Evolutionary conservation across 1,140 invertebrate species (phyloP).

Genomic region (Battus philenor): DNA sequence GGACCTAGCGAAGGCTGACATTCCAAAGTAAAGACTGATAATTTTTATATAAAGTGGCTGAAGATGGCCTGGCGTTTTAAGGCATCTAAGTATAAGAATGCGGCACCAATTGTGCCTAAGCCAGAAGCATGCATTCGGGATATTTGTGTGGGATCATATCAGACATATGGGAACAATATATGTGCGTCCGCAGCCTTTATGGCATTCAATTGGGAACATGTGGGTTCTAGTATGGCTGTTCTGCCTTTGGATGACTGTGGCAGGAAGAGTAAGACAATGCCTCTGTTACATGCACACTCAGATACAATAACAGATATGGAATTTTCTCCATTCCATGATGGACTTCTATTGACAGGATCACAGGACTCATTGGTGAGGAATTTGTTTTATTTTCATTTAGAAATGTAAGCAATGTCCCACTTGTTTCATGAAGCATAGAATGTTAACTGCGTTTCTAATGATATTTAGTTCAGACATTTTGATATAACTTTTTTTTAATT

Average conservation of each 20-base stretch:
- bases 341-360: constrained; percentile 91
- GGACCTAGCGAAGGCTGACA: constrained; percentile 31
- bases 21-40: constrained; percentile 68
- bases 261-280: constrained; percentile 90
- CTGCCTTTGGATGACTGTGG: constrained; percentile 91
- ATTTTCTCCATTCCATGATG: constrained; percentile 96
- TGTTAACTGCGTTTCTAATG: constrained; percentile 14
- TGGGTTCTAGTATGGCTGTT: constrained; percentile 90
- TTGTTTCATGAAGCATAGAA: constrained; percentile 6
- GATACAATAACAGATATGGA: constrained; percentile 96
- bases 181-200: constrained; percentile 93
- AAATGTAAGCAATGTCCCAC: constrained; percentile 9
- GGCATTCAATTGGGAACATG: constrained; percentile 94
- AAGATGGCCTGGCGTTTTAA: constrained; percentile 96
- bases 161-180: constrained; percentile 96
- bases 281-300: constrained; percentile 87
- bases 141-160: constrained; percentile 91
- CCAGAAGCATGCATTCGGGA: constrained; percentile 93
- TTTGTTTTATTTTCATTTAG: constrained; percentile 1
- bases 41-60: constrained; percentile 54
- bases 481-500: constrained; percentile 10
- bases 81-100: constrained; percentile 98
- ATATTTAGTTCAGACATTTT: constrained; percentile 7
- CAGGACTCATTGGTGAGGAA: constrained; percentile 88
- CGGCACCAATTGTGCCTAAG: constrained; percentile 93